Conservation (phyloP, 2,113 vertebrate genomes). For the Camelus bactrianus region DNA sequence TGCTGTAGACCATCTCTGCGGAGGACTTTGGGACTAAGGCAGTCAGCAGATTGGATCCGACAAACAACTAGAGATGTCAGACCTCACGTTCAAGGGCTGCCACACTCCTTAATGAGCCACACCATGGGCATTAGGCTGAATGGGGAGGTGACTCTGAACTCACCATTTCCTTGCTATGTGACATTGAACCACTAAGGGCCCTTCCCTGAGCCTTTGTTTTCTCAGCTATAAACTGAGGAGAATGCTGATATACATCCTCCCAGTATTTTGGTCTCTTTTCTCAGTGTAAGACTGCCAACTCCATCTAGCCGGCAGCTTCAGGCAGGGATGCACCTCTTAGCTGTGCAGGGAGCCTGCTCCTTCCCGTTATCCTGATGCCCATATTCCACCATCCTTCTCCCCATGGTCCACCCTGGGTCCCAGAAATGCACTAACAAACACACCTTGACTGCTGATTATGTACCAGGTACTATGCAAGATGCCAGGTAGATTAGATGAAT, state of each 20-base stretch:
- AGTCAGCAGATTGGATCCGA: not conserved
- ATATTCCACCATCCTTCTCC: not conserved
- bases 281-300: not conserved
- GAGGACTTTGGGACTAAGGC: not conserved
- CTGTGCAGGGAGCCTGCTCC: not conserved
- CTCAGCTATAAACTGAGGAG: not conserved
- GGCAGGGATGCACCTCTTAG: not conserved
- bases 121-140: rapidly evolving
- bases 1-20: not conserved
- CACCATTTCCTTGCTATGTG: not conserved
- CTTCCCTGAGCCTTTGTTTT: not conserved
- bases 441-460: not conserved
- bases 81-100: not conserved
- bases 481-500: not conserved
- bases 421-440: not conserved
- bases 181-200: not conserved
- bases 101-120: not conserved
- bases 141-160: not conserved
- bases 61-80: not conserved
- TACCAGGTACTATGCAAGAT: not conserved
- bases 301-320: not conserved
- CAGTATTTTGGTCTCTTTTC: not conserved
- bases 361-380: not conserved
- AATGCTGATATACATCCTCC: not conserved
- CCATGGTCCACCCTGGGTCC: not conserved